phyloP scores from a whole-genome alignment of 2,113 vertebrate species.

The Mohoua ochrocephala region DNA sequence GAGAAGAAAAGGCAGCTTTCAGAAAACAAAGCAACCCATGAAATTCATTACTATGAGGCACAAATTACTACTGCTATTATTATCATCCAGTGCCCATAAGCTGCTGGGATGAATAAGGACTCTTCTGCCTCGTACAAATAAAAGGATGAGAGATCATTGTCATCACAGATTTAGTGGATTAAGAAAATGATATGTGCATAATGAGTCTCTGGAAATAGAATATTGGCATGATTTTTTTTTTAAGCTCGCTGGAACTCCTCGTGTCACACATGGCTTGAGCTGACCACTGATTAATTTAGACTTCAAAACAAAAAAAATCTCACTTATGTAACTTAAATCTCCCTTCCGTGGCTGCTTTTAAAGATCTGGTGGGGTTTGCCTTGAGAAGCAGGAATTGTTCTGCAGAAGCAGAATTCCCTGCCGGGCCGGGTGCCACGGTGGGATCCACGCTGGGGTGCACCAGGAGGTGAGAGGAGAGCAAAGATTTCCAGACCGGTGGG shows the following conservation, averaged over 20 bases:
- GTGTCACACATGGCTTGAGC: neutral
- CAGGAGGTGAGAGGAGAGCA: neutral
- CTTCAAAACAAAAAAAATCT: neutral
- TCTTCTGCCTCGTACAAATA: neutral
- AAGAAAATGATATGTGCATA: neutral
- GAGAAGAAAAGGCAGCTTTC: neutral
- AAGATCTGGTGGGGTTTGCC: neutral
- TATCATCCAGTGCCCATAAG: neutral
- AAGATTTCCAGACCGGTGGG: neutral
- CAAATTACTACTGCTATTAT: neutral
- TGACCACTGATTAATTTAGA: neutral
- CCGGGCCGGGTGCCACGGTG: neutral
- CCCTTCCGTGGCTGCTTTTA: neutral
- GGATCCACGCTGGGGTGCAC: neutral
- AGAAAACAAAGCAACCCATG: neutral
- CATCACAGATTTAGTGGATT: slow-evolving; percentile 4
- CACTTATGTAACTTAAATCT: neutral
- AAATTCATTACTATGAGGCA: neutral
- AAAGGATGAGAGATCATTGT: neutral
- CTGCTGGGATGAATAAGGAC: neutral
- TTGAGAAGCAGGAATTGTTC: neutral
- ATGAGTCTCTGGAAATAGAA: neutral
- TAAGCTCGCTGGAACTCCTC: neutral
- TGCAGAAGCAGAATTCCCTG: neutral
- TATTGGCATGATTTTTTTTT: neutral